Percentiles rank a stretch among this genome's conserved stretches.
phyloP scores from a whole-genome alignment of 2,888 invertebrate genomes.

The Dolomedes plantarius region DNA sequence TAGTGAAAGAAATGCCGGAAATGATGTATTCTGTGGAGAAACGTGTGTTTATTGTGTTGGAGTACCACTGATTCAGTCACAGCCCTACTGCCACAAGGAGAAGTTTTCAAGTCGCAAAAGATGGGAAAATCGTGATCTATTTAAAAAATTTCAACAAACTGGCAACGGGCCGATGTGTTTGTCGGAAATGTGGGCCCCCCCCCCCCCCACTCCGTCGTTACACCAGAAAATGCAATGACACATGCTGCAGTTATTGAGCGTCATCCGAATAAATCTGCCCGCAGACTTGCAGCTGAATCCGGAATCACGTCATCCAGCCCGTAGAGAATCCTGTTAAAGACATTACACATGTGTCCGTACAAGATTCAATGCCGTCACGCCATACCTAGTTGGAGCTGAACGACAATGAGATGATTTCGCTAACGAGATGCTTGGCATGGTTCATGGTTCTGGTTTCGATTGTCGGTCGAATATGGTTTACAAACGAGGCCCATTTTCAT shows the following conservation, averaged over 20 bases:
- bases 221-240: conserved; percentile 17
- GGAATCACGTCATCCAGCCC: background rate
- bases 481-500: conserved; percentile 16
- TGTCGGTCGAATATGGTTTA: conserved; percentile 27
- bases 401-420: conserved; percentile 22
- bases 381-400: conserved; percentile 22
- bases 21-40: conserved; percentile 22
- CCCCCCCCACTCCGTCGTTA: conserved; percentile 1
- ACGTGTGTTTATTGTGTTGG: conserved; percentile 14
- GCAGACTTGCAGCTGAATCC: conserved; percentile 12
- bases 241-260: no score
- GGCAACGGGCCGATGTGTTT: background rate
- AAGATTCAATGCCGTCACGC: conserved; percentile 2
- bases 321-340: conserved; percentile 10
- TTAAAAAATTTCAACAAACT: conserved; percentile 28
- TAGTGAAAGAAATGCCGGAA: background rate
- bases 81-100: conserved; percentile 17
- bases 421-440: background rate
- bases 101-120: conserved; percentile 12
- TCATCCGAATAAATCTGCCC: conserved; percentile 9
- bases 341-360: conserved; percentile 18
- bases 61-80: conserved; percentile 27
- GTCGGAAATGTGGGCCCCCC: background rate
- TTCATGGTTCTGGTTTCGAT: conserved; percentile 12
- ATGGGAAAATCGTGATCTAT: background rate